phyloP scores from a whole-genome alignment of 2,888 invertebrate genomes.

The Phrixothrix hirtus region DNA sequence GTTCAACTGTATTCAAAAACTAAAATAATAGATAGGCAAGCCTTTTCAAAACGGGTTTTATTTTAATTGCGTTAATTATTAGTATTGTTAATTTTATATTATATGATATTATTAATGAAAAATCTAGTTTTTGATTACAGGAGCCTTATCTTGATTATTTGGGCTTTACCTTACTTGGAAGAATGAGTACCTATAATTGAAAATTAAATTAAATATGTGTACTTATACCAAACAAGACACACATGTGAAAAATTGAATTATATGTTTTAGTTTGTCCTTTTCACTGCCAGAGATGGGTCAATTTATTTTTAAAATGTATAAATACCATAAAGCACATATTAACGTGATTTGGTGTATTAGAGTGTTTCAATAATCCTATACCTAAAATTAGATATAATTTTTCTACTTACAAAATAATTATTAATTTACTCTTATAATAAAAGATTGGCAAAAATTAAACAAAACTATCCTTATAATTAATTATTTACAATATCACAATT shows the following conservation, averaged over 20 bases:
- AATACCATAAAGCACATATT: slow-evolving; percentile 23
- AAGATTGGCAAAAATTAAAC: slow-evolving; percentile 14
- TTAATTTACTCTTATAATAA: slow-evolving; percentile 24
- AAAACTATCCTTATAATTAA: slow-evolving; percentile 39
- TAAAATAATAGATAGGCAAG: too few relatives aligned
- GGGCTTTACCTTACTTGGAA: too few relatives aligned
- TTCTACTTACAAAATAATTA: slow-evolving; percentile 11
- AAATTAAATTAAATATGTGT: slow-evolving; percentile 12
- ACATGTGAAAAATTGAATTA: slow-evolving; percentile 46
- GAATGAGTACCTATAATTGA: slow-evolving; percentile 7
- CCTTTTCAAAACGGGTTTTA: too few relatives aligned
- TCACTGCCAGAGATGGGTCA: slow-evolving; percentile 40
- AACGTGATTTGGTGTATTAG: slow-evolving; percentile 19
- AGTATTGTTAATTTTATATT: too few relatives aligned
- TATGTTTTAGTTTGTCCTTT: slow-evolving; percentile 24
- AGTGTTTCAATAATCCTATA: too few relatives aligned
- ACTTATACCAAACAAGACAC: slow-evolving; percentile 44
- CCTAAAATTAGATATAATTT: slow-evolving; percentile 17
- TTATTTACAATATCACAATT: slow-evolving; percentile 56
- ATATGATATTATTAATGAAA: too few relatives aligned
- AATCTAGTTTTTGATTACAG: too few relatives aligned
- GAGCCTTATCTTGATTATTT: too few relatives aligned
- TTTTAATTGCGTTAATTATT: too few relatives aligned
- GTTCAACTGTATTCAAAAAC: too few relatives aligned
- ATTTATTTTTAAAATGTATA: slow-evolving; percentile 15